Evolutionary conservation across 64 coral and sea anemone species (phyloP), one percentile per base, ranked within the genome.

Genomic region (Orbicella faveolata): DNA sequence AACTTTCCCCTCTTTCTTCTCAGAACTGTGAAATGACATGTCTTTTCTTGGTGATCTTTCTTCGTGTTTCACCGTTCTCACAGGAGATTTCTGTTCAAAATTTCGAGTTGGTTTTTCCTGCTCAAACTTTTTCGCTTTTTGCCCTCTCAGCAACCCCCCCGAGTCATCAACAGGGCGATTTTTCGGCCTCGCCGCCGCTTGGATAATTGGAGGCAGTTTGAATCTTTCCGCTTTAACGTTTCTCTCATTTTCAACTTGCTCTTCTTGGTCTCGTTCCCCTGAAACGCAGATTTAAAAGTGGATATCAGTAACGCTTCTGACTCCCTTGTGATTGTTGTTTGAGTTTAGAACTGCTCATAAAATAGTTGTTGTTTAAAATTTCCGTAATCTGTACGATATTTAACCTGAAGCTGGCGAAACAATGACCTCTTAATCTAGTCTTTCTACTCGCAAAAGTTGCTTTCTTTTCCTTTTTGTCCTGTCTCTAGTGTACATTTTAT

Each of bases 121-220:
- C 34, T 90, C 89, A 89, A 97, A 97, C 52, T 89, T 89, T 63
- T 51, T 75, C 35, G 95, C 92, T 84, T 94, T 97, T 62, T 94
- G 95, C 6, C 95, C 95, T 88, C 89, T 93, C 25, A 97, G 82
- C n/a, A 94, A 26, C n/a, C 82, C 77, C 19, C 91, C 78, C n/a
- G 88, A 59, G 61, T 94, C 89, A 34, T 91, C 72, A 83, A 82
- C 78, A 19, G 70, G 81, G 30, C 78, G 89, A 75, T 82, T 97
- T 83, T 83, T 87, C 52, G 77, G 75, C 80, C 67, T 76, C 35
- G 79, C 74, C 26, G 95, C 92, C 35, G 95, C 95, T 84, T 97
- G 83, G 61, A 97, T 80, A 67, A 97, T 97, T 19, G 95, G 95
- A 17, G 95, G 95, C 36, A 97, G 54, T 63, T 89, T 84, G n/a